A percentile compares a stretch with the other conserved stretches of the same genome.
Evolutionary conservation across 2,888 invertebrate species (phyloP).

Genomic region (Colletes collaris): DNA sequence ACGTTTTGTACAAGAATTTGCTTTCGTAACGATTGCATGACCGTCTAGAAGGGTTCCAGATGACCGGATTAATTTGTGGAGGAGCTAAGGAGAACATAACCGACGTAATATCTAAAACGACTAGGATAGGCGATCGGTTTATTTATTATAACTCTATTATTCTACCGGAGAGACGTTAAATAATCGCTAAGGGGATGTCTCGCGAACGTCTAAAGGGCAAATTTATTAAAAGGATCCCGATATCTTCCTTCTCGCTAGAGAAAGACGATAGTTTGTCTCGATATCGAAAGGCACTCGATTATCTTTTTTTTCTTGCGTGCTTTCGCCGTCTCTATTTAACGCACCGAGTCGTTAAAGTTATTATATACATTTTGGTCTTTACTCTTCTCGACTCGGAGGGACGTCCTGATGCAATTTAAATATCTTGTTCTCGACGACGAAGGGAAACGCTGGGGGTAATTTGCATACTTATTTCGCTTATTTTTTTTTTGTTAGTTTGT

Average conservation of each 20-base stretch:
- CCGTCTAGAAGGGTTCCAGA: slow-evolving; percentile 11
- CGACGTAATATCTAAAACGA: slow-evolving; percentile 23
- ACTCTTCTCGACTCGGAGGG: background rate
- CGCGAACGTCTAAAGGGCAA: slow-evolving; percentile 1
- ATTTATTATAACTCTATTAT: slow-evolving; percentile 3
- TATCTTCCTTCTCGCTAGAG: slow-evolving; percentile 3
- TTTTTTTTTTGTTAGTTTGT: background rate
- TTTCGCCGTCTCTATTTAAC: background rate
- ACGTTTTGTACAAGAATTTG: slow-evolving; percentile 30
- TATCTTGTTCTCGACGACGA: slow-evolving; percentile 1
- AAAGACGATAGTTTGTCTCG: background rate
- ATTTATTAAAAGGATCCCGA: background rate
- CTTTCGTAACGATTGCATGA: slow-evolving; percentile 7
- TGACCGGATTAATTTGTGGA: slow-evolving; percentile 18
- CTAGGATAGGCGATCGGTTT: background rate
- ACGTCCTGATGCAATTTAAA: background rate
- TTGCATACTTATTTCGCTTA: background rate
- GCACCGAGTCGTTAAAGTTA: background rate
- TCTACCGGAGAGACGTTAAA: slow-evolving; percentile 5
- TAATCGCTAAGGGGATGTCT: background rate
- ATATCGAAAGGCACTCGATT: too few relatives aligned
- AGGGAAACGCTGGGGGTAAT: background rate
- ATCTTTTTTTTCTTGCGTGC: too few relatives aligned
- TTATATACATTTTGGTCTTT: background rate
- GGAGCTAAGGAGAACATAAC: slow-evolving; percentile 12